Conservation (phyloP, 2,888 invertebrate genomes). For the Hipparchia sbordonii region DNA sequence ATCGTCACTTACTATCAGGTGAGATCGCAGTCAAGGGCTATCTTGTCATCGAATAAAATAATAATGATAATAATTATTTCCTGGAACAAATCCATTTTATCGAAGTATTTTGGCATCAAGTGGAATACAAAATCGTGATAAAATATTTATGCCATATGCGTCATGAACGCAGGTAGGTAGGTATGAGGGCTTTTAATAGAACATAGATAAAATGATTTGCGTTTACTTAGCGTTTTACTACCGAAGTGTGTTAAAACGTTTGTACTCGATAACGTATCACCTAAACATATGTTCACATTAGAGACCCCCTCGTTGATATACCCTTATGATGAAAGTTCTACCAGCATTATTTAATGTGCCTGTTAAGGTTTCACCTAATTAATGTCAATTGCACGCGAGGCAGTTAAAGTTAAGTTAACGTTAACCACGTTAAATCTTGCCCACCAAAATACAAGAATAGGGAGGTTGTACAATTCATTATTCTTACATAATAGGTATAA, state of each 20-base stretch:
- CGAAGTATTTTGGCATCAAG: neutral
- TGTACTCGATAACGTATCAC: slow-evolving; percentile 45
- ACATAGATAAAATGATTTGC: slow-evolving; percentile 41
- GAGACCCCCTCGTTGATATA: slow-evolving; percentile 26
- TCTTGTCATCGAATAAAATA: no score
- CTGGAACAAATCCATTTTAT: no score
- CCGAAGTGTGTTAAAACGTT: slow-evolving; percentile 38
- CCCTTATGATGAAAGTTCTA: slow-evolving; percentile 22
- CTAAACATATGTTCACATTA: slow-evolving; percentile 49
- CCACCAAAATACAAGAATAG: no score
- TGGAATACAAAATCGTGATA: neutral
- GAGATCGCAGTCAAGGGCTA: no score
- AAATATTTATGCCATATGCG: slow-evolving; percentile 29
- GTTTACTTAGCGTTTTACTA: slow-evolving; percentile 42
- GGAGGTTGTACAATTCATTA: no score
- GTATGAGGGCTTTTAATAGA: slow-evolving; percentile 31
- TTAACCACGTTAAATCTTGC: no score
- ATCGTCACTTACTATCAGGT: no score
- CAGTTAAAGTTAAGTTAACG: no score
- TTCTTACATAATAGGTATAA: no score
- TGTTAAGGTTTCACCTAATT: slow-evolving; percentile 8
- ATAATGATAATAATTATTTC: no score
- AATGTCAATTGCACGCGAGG: neutral
- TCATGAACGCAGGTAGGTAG: neutral
- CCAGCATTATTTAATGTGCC: slow-evolving; percentile 25